These are phyloP conservation scores for Limnephilus lunatus DNA, from an alignment of 2,888 invertebrate species.

Conservation along the genomic window DNA sequence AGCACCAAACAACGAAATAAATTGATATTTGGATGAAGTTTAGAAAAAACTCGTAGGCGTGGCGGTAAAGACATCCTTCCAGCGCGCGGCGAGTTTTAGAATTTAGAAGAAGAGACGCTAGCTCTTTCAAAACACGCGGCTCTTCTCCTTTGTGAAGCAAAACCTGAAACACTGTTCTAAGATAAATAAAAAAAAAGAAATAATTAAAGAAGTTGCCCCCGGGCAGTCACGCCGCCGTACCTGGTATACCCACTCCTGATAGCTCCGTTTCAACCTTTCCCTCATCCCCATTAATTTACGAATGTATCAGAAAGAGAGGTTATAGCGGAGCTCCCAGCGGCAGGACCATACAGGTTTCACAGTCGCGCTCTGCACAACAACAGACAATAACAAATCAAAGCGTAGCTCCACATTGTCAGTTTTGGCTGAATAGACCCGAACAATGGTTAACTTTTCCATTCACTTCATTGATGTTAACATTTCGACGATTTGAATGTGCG, in stretches of 20 bases:
- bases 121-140: not conserved
- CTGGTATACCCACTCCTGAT: not conserved
- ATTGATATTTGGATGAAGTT: not conserved
- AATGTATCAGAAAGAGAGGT: not conserved
- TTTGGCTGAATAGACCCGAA: not conserved
- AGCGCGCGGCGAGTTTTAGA: not conserved
- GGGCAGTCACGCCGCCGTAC: conserved; percentile 6
- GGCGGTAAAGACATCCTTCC: not conserved
- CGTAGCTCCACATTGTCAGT: not conserved
- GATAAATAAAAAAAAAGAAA: not conserved
- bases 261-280: not conserved
- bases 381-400: not conserved
- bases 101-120: not conserved
- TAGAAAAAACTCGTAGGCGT: not conserved
- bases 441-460: not conserved
- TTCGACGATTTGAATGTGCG: not conserved
- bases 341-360: not conserved
- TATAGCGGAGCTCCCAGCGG: not conserved
- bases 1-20: not conserved
- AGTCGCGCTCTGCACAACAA: not conserved
- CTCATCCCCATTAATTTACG: not conserved
- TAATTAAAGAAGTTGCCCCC: not conserved
- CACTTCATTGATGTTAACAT: conserved; percentile 2
- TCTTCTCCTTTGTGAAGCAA: not conserved
- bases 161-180: conserved; percentile 16